Percentiles rank a stretch among this genome's conserved stretches.
These are phyloP conservation scores for Nasonia longicornis DNA, from an alignment of 1,140 invertebrate genomes.

Conservation along the genomic window DNA sequence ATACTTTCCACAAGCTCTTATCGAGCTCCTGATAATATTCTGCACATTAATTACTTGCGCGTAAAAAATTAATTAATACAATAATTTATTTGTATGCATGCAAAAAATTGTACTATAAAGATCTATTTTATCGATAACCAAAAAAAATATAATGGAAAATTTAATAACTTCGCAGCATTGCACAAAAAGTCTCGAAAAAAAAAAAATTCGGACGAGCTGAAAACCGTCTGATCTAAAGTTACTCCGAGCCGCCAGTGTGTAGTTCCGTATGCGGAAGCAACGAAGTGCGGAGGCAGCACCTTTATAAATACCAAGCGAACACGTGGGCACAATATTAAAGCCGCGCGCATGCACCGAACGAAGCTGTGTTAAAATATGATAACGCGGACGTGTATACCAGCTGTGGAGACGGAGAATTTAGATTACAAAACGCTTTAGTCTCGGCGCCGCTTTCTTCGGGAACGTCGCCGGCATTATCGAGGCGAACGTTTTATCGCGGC, in stretches of 20 bases:
- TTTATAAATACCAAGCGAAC: not conserved
- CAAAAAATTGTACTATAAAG: too few relatives aligned
- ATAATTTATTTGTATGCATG: too few relatives aligned
- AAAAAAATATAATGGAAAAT: too few relatives aligned
- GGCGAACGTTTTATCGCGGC: not conserved
- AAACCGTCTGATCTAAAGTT: not conserved
- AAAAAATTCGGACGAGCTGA: not conserved
- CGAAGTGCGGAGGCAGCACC: not conserved
- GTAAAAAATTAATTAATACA: too few relatives aligned
- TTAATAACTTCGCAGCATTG: too few relatives aligned
- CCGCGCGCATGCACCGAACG: slow-evolving; percentile 7
- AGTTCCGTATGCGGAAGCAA: not conserved
- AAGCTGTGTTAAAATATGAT: slow-evolving; percentile 3
- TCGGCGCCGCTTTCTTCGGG: not conserved
- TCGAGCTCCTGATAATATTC: not conserved
- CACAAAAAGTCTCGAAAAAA: too few relatives aligned
- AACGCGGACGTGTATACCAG: not conserved
- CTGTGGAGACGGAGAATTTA: not conserved
- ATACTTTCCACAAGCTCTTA: not conserved
- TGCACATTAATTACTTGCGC: not conserved
- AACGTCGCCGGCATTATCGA: not conserved
- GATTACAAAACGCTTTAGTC: not conserved
- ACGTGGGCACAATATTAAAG: not conserved
- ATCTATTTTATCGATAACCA: too few relatives aligned
- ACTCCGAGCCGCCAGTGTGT: not conserved